Conservation (phyloP, 2,113 vertebrate species). For the Python bivittatus region DNA sequence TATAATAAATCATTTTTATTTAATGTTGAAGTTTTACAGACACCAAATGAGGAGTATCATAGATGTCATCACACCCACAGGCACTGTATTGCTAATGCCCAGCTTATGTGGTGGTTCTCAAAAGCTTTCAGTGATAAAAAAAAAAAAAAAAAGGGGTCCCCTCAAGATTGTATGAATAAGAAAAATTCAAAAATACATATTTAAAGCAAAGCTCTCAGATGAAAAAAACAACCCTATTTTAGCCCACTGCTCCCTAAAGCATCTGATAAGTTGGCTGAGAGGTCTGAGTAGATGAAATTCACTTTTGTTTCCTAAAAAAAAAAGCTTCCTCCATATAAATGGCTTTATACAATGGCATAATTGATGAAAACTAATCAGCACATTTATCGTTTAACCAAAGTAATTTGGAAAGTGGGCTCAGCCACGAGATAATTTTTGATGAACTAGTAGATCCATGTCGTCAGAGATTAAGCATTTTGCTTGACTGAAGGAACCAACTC, state of each 20-base stretch:
- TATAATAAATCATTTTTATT: neutral
- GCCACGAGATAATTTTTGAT: neutral
- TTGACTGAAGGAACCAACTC: neutral
- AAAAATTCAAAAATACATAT: too few relatives aligned
- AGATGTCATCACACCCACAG: neutral
- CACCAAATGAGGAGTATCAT: neutral
- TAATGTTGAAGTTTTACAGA: neutral
- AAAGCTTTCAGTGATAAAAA: too few relatives aligned
- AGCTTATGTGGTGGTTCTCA: too few relatives aligned
- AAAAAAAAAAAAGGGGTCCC: neutral
- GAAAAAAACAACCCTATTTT: neutral
- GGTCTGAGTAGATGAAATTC: neutral
- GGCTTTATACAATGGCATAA: neutral
- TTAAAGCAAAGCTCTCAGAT: neutral
- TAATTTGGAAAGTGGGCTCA: neutral
- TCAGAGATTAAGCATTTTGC: neutral
- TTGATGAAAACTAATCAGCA: neutral
- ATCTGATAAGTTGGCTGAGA: neutral
- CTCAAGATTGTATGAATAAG: neutral
- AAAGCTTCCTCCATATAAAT: neutral
- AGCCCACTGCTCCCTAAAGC: too few relatives aligned
- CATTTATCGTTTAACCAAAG: neutral
- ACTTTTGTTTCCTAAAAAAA: neutral
- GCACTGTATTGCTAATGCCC: too few relatives aligned
- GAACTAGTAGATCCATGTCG: neutral